Conservation (phyloP, 1,140 invertebrate species). For the Apis florea region DNA sequence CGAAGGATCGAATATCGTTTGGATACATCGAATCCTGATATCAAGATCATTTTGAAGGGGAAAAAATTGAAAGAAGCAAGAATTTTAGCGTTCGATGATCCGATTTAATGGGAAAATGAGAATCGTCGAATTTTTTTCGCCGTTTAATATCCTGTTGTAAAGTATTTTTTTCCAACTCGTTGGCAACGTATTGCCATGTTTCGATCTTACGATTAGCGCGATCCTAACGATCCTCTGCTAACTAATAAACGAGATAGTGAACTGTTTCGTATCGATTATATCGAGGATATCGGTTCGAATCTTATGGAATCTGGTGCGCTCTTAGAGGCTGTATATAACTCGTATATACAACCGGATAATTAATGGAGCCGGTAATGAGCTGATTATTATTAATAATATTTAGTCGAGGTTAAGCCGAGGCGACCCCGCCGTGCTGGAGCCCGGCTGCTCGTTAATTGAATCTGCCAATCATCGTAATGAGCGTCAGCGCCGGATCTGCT, state of each 20-base stretch:
- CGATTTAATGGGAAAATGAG: no score
- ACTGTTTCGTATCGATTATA: slow-evolving; percentile 31
- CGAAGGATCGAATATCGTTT: neutral
- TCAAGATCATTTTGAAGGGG: neutral
- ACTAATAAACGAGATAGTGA: neutral
- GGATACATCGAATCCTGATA: neutral
- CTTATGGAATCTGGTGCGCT: slow-evolving; percentile 57
- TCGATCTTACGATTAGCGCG: neutral
- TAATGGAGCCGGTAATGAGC: slow-evolving; percentile 79
- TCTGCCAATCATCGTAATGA: slow-evolving; percentile 80
- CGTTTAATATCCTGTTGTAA: neutral
- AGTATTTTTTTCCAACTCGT: neutral
- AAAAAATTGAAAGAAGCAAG: neutral
- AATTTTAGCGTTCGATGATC: neutral
- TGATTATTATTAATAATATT: slow-evolving; percentile 81
- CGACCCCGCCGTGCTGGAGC: slow-evolving; percentile 73
- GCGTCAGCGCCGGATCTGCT: slow-evolving; percentile 76
- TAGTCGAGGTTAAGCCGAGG: slow-evolving; percentile 78
- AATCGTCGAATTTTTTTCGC: neutral
- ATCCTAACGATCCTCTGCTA: neutral
- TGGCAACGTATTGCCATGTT: neutral
- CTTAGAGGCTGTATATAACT: slow-evolving; percentile 50
- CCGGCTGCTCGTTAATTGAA: slow-evolving; percentile 77
- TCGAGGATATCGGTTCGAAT: slow-evolving; percentile 27
- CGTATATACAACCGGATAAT: slow-evolving; percentile 72